Evolutionary conservation across 2,888 invertebrate species (phyloP).

Genomic region (Tortrix viridana): DNA sequence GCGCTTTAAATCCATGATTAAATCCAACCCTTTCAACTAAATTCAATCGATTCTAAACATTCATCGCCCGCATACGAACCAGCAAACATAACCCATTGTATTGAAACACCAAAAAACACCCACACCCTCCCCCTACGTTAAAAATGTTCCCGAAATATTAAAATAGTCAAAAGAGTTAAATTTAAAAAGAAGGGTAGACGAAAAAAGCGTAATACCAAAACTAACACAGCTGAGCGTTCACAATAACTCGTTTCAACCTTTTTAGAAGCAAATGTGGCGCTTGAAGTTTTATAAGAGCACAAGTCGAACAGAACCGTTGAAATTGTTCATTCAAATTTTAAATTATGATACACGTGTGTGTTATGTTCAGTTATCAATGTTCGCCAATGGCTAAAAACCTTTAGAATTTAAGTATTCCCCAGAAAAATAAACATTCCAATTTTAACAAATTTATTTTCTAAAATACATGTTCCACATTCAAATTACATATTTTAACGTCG

Average conservation of each 20-base stretch:
- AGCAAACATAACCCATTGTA: constrained; percentile 67
- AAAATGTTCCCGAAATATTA: constrained; percentile 81
- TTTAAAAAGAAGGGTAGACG: constrained; percentile 76
- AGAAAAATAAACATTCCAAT: no score
- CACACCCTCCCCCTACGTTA: constrained; percentile 74
- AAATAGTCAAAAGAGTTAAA: constrained; percentile 84
- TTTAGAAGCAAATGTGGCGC: constrained; percentile 46
- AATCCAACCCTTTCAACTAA: constrained; percentile 50
- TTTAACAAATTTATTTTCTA: not conserved
- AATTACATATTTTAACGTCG: constrained; percentile 50
- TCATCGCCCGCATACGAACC: constrained; percentile 67
- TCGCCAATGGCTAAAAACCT: no score
- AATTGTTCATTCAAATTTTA: not conserved
- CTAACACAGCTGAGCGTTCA: constrained; percentile 79
- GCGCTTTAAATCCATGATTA: constrained; percentile 44
- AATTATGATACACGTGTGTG: no score
- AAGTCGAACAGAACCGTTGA: not conserved
- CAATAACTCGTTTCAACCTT: constrained; percentile 54
- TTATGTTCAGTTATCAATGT: no score
- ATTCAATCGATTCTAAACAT: constrained; percentile 48
- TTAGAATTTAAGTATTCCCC: no score
- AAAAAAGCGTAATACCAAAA: constrained; percentile 72
- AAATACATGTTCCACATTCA: constrained; percentile 48
- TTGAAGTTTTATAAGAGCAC: constrained; percentile 31
- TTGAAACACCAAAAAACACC: constrained; percentile 59